Base-by-base conservation (phyloP, 2,888 invertebrate species). In the Acanthococcus lagerstroemiae region DNA sequence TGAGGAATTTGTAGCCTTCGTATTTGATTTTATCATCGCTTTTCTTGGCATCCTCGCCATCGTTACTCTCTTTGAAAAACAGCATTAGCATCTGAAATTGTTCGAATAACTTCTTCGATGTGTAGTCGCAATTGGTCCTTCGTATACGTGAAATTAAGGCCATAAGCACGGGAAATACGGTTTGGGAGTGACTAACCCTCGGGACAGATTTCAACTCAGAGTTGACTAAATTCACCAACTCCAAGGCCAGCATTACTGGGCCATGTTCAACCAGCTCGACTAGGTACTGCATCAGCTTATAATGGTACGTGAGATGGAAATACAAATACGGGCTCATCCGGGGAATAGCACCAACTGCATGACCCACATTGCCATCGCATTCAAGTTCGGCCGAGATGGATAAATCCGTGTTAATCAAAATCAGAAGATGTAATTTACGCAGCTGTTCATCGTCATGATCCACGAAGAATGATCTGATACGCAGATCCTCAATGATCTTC, bases 241-340 rank as follows among this genome's bases (percentile, higher is more conserved):
- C 45, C 6, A 58, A 5, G n/a, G 46, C 46, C n/a, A 58, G 12
- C 3, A 12, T 1, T 25, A 58, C 12, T 9, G 58, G 25, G 2
- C 37, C 58, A 37, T 17, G 12, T 46, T 37, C n/a, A 7, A 25
- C 9, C 2, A 46, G 24, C 25, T 58, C 58, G 44, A 45, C 17
- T 2, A 58, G 12, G 9, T 22, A 58, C 12, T 25, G 21, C 1
- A 25, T 37, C 4, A 58, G 44, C 17, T 45, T 58, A 3, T 25
- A 58, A 17, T 58, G n/a, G 1, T 5, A 44, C 2, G 25, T 25
- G 7, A 22, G 25, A 9, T 25, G 5, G 9, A 58, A 58, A 37
- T 58, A 58, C 6, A 58, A 22, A 45, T 58, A 58, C 17, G 44
- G 58, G 25, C 58, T 58, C 15, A 58, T 7, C 3, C 45, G 9